Conservation (phyloP, 2,113 vertebrate species). For the Microcebus ravelobensis region DNA sequence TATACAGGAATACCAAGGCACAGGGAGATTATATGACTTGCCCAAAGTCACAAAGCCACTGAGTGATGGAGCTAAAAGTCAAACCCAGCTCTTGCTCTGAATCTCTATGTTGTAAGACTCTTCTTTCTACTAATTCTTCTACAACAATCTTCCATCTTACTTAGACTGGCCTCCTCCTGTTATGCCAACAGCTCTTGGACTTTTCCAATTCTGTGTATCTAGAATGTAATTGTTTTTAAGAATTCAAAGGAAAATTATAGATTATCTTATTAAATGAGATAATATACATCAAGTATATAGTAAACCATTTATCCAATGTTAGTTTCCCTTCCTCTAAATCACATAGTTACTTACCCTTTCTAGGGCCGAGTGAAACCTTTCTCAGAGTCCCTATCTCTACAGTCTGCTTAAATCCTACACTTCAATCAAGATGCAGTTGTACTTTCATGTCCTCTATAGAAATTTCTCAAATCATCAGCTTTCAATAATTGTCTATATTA, state of each 20-base stretch:
- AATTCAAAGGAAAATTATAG: neutral
- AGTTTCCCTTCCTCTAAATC: neutral
- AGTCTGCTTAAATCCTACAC: neutral
- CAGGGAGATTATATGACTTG: neutral
- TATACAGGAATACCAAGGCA: neutral
- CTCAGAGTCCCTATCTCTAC: neutral
- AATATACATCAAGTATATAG: neutral
- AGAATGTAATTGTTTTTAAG: conserved; percentile 18
- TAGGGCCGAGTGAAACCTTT: neutral
- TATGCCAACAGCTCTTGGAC: neutral
- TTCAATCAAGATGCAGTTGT: neutral
- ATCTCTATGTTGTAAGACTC: neutral
- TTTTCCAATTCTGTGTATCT: neutral
- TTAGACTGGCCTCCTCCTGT: neutral
- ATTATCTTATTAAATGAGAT: conserved; percentile 24
- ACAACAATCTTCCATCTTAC: neutral
- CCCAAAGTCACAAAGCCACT: neutral
- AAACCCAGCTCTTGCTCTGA: neutral
- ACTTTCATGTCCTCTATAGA: neutral
- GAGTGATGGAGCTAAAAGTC: neutral
- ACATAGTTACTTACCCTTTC: neutral
- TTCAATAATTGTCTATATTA: neutral
- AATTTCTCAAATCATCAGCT: conserved; percentile 9
- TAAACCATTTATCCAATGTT: neutral
- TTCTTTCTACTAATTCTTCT: neutral